Evolutionary conservation across 2,888 invertebrate genomes (phyloP), one percentile per base, ranked within the genome.

Genomic region (Leucozona laternaria): DNA sequence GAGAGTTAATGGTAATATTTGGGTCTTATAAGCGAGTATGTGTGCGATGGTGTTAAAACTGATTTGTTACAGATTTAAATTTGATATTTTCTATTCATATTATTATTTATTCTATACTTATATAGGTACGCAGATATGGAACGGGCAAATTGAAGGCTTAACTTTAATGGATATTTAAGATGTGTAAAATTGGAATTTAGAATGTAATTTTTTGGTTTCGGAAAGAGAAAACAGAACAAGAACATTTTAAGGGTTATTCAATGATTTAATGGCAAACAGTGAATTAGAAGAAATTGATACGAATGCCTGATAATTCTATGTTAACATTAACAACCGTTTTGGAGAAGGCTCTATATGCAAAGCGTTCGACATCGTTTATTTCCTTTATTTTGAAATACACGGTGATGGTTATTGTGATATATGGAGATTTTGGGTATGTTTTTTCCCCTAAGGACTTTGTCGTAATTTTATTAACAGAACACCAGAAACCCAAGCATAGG

Each of bases 101-200:
- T n/a, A n/a, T n/a, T 43, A 43, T 62, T 34, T 58, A 20, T 37
- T 37, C 5, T 11, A 17, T 53, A 25, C 2, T 2, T 4, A n/a
- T n/a, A n/a, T n/a, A n/a, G n/a, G n/a, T n/a, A n/a, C n/a, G n/a
- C n/a, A n/a, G 2, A 20, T 34, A 15, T n/a, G 13, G 60, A 15
- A 60, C 1, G 37, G 17, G 17, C 1, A 62, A 28, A 45, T 62
- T 45, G 17, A 13, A 45, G 64, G 64, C 64, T 64, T 60, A 22
- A 37, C 0, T 60, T 60, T 60, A 60, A 60, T 60, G 60, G 60
- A 22, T 37, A 40, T 60, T 60, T 60, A 60, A 60, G 31, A 60
- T 60, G 60, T 60, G 37, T 60, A 37, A 60, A 57, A 57, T 57
- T 57, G 17, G 57, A 57, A 57, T 31, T 34, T 13, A 17, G 31